Base-by-base conservation (phyloP, 2,113 vertebrate genomes). In the Mellivora capensis region DNA sequence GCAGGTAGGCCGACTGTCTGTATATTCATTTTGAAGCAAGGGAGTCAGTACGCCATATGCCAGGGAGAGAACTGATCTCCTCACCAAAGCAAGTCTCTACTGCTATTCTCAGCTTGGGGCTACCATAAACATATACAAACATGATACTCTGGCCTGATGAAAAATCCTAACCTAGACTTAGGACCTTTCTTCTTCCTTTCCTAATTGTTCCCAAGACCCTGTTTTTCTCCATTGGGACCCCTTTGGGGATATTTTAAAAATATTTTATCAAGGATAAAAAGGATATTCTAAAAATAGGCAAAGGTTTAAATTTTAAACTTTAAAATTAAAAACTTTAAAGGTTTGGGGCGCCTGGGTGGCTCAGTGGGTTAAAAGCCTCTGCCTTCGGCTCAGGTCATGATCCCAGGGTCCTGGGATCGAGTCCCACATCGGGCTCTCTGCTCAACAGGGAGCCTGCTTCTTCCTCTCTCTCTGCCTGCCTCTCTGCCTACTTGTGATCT, bases 1-100 rank as follows among this genome's bases (percentile, higher is more conserved):
- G 47, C 54, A 89, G 79, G 61, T 85, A 17, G 23, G 37, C 23
- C 61, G 42, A 14, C 4, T 74, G 29, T 25, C 47, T 69, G 34
- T 83, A 80, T 91, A 67, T 88, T 86, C 23, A 82, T 76, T 90
- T 81, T 74, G 77, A 94, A 94, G 62, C 34, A 76, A 80, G 27
- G 62, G 31, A 85, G 72, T 80, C 13, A 88, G 20, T 17, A 74
- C 42, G 34, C 79, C 83, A 91, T 42, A 31, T 64, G 27, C 3
- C 74, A 74, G 31, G 91, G 20, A 92, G 37, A 81, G 14, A 76
- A 69, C 61, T 74, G 42, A 69, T 76, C 52, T 93, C 61, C 18
- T 14, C 25, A 79, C 49, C 7, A 57, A 83, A 83, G 23, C 42
- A 81, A 92, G 21, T 34, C 61, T 82, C 37, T 44, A 49, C 20